Evolutionary conservation across 92 coral and sea anemone genomes (phyloP), one percentile per base, ranked within the genome.

Genomic region (Galaxea fascicularis): DNA sequence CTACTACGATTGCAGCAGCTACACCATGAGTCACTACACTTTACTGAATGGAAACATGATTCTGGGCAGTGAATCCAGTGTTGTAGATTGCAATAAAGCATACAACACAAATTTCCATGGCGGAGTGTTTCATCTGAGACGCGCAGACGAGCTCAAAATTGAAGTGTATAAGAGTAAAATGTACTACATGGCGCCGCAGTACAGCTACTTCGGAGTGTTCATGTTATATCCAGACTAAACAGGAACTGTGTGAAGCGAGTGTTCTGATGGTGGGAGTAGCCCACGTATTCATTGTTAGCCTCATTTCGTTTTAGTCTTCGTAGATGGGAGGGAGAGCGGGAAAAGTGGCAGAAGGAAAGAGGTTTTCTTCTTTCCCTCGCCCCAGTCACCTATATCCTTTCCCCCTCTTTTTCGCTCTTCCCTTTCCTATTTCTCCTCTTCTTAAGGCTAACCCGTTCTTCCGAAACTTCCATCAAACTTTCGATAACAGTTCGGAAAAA

Each of bases 41-140:
- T 68, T 86, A 57, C 60, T 89, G 35, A 95, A 97, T 74, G 80
- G 80, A 56, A 28, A 22, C 46, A 84, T 64, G 49, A 85, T 93
- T 25, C 80, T 97, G 66, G 93, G 89, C 39, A 95, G 99, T 58
- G 71, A 86, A 49, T 89, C 95, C 45, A 97, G 98, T 77, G 89
- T 90, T 31, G 88, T 82, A 21, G 82, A 85, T 57, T 49, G 83
- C 30, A 1, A 13, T 21, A 87, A 60, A 60, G 85, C 85, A 53
- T 93, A 80, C 89, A 87, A 93, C 85, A 93, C 99, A 11, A 95
- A 97, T 88, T 91, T 85, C 74, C 95, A 95, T 25, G 98, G 94
- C 22, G 99, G 99, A 4, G 90, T 97, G 16, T 91, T 95, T 44
- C 88, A 69, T 58, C 93, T 97, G 47, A 80, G 54, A 15, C 76